Conservation (phyloP, 1,140 invertebrate species). For the Belonocnema kinseyi region DNA sequence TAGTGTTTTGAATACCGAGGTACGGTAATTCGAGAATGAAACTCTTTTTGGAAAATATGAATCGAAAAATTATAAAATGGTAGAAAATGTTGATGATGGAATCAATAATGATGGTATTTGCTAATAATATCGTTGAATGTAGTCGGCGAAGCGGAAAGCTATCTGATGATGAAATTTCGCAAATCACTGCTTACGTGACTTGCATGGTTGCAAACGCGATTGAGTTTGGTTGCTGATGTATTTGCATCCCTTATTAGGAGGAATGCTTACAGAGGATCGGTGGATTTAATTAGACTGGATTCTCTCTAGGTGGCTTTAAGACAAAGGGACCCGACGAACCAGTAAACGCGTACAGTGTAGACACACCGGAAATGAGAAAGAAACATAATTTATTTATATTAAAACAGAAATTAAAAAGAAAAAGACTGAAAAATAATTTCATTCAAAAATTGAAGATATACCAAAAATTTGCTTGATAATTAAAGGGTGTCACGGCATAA, state of each 20-base stretch:
- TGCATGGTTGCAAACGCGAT: constrained; percentile 11
- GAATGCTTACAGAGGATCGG: constrained; percentile 38
- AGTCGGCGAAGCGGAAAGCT: constrained; percentile 25
- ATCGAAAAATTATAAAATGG: neutral
- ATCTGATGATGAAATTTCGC: constrained; percentile 38
- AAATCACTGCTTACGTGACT: constrained; percentile 39
- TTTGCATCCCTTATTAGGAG: constrained; percentile 58
- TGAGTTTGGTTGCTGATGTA: constrained; percentile 55
- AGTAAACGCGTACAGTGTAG: neutral
- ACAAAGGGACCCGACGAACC: constrained; percentile 10
- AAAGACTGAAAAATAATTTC: too few species aligned
- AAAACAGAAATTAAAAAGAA: too few species aligned
- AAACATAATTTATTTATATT: neutral
- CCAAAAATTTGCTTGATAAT: too few species aligned
- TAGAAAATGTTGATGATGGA: neutral
- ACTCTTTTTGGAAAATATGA: neutral
- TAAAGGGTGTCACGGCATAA: too few species aligned
- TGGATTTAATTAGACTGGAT: constrained; percentile 59
- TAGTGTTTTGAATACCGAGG: too few species aligned
- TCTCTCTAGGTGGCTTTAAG: constrained; percentile 42
- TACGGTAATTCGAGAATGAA: too few species aligned
- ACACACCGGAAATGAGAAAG: neutral
- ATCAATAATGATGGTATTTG: neutral
- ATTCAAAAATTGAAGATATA: too few species aligned
- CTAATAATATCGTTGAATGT: constrained; percentile 9